Base-by-base conservation (phyloP, 1,140 invertebrate species). In the Parasteatoda tepidariorum region DNA sequence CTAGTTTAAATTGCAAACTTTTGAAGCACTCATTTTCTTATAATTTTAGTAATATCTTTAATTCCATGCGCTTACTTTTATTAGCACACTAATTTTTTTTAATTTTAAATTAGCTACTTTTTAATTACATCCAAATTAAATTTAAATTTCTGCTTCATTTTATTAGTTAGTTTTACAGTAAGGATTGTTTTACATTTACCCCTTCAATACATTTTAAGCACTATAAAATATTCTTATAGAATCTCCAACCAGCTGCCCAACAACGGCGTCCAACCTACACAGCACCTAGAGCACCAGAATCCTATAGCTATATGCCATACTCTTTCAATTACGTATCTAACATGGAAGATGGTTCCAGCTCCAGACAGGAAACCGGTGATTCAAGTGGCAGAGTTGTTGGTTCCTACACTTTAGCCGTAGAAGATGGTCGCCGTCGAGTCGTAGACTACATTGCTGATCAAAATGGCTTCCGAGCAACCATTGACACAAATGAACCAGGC, bases 371-470 rank as follows among this genome's bases (percentile, higher is more conserved):
- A 41, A 22, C 66, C 1, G 33, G 31, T 3, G 85, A 85, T 31
- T 66, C 55, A 7, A 62, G 30, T 26, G 85, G 85, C 1, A 30
- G 75, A 24, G 84, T 86, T 0, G 85, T 84, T 6, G 85, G 85
- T 4, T 84, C 76, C 0, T 86, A 86, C 70, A 73, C 71, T 11
- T n/a, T 86, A 15, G 41, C 59, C 2, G 74, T 81, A 4, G 82
- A 70, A 22, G 85, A 86, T 59, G 85, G 85, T 24, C 68, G 85
- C 2, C 41, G 38, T 1, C 22, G 85, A 64, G 59, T 71, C 1
- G 85, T 86, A 2, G 74, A 85, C 28, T 85, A 85, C 31, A 33
- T 85, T 9, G 84, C 84, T 24, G 84, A 85, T 48, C 64, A 73
- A 11, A 61, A 70, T 62, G 84, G 84, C 0, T 85, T 85, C 64